These are phyloP conservation scores for Herminia tarsipennalis DNA, from an alignment of 2,888 invertebrate genomes.

Conservation along the genomic window DNA sequence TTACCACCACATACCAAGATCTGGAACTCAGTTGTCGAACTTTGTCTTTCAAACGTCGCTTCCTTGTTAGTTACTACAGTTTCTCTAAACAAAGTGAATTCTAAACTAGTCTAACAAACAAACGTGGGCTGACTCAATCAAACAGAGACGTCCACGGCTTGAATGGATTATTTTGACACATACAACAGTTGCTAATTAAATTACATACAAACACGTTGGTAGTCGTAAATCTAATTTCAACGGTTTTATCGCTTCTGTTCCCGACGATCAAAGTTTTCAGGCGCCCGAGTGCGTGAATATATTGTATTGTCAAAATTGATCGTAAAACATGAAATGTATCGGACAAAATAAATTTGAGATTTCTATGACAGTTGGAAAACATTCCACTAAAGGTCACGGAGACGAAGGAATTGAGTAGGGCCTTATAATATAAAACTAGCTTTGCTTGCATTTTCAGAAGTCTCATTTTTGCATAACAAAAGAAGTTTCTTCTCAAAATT, in stretches of 20 bases:
- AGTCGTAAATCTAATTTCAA: slow-evolving; percentile 50
- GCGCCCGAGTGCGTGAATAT: slow-evolving; percentile 9
- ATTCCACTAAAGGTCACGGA: neutral
- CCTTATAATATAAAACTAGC: no score
- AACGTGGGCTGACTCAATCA: slow-evolving; percentile 34
- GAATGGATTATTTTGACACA: slow-evolving; percentile 46
- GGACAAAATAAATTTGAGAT: slow-evolving; percentile 25
- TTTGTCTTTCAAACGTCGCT: slow-evolving; percentile 12
- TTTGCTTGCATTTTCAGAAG: no score
- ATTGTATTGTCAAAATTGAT: slow-evolving; percentile 6
- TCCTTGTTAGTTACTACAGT: slow-evolving; percentile 21
- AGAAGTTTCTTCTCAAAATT: no score
- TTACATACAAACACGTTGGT: slow-evolving; percentile 33
- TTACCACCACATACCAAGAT: no score
- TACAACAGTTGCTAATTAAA: slow-evolving; percentile 53
- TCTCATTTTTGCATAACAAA: no score
- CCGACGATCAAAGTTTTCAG: slow-evolving; percentile 14
- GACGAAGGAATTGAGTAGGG: no score
- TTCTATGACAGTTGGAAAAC: slow-evolving; percentile 7
- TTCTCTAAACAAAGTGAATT: slow-evolving; percentile 44
- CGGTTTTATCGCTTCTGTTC: slow-evolving; percentile 47
- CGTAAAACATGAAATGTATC: slow-evolving; percentile 14
- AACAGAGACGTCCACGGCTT: slow-evolving; percentile 33
- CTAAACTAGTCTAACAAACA: slow-evolving; percentile 44
- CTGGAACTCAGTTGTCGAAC: slow-evolving; percentile 9